Evolutionary conservation across 2,888 invertebrate genomes (phyloP).

Genomic region (Troides helena): DNA sequence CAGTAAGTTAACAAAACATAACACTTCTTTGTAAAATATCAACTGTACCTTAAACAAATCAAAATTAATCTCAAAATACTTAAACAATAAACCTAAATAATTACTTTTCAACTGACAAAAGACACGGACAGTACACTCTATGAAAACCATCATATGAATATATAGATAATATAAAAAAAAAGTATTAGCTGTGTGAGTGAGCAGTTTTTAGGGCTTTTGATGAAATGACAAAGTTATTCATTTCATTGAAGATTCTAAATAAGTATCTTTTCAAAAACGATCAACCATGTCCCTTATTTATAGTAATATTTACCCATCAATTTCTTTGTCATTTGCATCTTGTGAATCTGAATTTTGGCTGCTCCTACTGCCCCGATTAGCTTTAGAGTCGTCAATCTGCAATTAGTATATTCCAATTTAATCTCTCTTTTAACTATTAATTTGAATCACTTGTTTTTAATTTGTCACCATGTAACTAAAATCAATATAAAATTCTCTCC

Average conservation of each 20-base stretch:
- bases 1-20: not conserved
- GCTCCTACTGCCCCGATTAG: slow-evolving; percentile 64
- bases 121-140: not conserved
- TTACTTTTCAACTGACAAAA: not conserved
- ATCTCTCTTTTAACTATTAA: slow-evolving; percentile 1
- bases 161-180: not conserved
- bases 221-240: slow-evolving; percentile 21
- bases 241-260: not conserved
- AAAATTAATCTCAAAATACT: not conserved
- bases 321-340: slow-evolving; percentile 67
- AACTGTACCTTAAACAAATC: not conserved
- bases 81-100: not conserved
- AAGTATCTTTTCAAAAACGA: slow-evolving; percentile 1
- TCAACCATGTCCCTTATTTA: not conserved
- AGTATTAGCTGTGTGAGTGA: slow-evolving; percentile 8
- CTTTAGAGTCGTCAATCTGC: slow-evolving; percentile 75
- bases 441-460: too few relatives aligned
- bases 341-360: slow-evolving; percentile 64
- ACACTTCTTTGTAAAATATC: not conserved
- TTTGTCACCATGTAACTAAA: not conserved
- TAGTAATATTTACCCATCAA: slow-evolving; percentile 71
- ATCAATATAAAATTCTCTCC: not conserved
- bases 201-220: slow-evolving; percentile 23
- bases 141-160: not conserved
- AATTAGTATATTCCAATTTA: slow-evolving; percentile 49